phyloP scores from a whole-genome alignment of 1,140 invertebrate species.

The Callitettix versicolor region DNA sequence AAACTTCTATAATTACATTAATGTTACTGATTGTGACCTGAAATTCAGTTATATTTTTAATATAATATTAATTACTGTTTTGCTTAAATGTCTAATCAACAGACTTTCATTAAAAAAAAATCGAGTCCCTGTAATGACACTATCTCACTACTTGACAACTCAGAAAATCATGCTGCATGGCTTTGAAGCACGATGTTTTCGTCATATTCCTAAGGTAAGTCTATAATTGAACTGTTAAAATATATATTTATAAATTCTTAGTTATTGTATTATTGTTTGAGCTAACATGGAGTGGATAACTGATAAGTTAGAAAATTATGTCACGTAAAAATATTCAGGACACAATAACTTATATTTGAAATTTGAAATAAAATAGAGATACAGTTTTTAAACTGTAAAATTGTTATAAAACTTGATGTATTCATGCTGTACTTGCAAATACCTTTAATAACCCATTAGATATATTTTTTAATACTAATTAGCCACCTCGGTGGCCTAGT shows the following conservation, averaged over 20 bases:
- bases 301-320: no score
- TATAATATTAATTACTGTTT: neutral
- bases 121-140: constrained; percentile 48
- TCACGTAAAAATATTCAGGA: no score
- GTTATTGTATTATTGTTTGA: neutral
- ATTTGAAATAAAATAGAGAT: no score
- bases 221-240: neutral
- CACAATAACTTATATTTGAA: no score
- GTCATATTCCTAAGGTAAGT: constrained; percentile 66
- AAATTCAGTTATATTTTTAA: neutral
- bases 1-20: neutral
- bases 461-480: no score
- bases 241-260: neutral
- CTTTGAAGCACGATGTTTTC: constrained; percentile 63
- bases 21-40: neutral
- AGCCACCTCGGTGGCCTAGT: no score
- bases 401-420: no score
- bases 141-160: constrained; percentile 57
- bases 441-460: no score
- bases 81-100: constrained; percentile 24
- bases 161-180: constrained; percentile 69
- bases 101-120: constrained; percentile 37
- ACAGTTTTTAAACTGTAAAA: no score
- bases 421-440: no score
- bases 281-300: no score